Evolutionary conservation across 2,797 vertebrate species (phyloP).

Genomic region (Pelobates cultripes): DNA sequence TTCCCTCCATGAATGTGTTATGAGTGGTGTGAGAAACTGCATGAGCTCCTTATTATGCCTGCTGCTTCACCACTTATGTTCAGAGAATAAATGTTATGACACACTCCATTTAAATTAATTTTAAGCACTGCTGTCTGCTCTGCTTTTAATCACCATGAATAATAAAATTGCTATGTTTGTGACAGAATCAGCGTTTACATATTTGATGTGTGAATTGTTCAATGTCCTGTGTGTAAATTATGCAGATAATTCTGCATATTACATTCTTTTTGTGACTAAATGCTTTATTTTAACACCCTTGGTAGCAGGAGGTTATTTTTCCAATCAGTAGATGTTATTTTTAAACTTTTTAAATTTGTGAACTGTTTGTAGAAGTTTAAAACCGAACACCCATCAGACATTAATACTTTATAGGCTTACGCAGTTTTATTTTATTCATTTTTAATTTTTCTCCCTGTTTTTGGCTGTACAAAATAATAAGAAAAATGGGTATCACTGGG

Average conservation of each 20-base stretch:
- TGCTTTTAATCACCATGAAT: conserved; percentile 43
- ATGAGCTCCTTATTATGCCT: background rate
- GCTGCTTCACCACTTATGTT: conserved; percentile 23
- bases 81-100: conserved; percentile 44
- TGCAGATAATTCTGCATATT: background rate
- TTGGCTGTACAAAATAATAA: too few species aligned
- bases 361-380: too few species aligned
- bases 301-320: background rate
- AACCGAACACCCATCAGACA: too few species aligned
- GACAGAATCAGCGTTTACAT: conserved; percentile 10
- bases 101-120: conserved; percentile 37
- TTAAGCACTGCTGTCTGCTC: conserved; percentile 28
- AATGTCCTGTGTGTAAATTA: conserved; percentile 3
- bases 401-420: too few species aligned
- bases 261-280: background rate
- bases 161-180: conserved; percentile 42
- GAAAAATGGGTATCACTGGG: too few species aligned
- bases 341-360: background rate
- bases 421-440: too few species aligned
- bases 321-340: background rate
- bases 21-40: conserved; percentile 3
- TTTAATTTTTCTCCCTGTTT: too few species aligned
- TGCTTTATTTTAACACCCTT: too few species aligned
- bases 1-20: background rate
- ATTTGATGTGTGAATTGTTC: background rate